Evolutionary conservation across 2,797 vertebrate species (phyloP), one percentile per base, ranked within the genome.

Genomic region (Alosa sapidissima): DNA sequence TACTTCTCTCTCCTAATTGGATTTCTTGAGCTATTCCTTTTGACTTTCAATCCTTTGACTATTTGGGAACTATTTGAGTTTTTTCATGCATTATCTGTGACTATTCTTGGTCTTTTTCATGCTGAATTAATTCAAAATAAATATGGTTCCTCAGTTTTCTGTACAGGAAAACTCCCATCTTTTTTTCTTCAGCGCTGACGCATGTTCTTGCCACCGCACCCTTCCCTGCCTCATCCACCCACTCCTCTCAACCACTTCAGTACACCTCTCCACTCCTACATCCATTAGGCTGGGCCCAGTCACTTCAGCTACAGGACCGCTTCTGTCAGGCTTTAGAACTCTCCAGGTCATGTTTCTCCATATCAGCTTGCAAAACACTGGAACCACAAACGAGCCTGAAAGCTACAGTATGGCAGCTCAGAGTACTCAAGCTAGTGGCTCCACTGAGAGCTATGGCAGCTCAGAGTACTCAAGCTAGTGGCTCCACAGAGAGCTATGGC

Each of bases 1-100:
- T 1, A 0, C 6, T 21, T 47, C 36, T 78, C 72, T 47, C 49
- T 85, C 49, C 81, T 83, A 75, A 83, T 55, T 86, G 52, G 68
- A 81, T 83, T 83, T 82, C 72, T 49, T 54, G n/a, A 58, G 72
- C 19, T 19, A 28, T 14, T 45, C 51, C 28, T 45, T 47, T 14
- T 51, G 13, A 24, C 49, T 49, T 68, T 1, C 48, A 48, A 45
- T 83, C 11, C 58, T 49, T n/a, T 68, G 65, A 75, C 68, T 75
- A 41, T 47, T 68, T 84, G 24, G 68, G 24, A 48, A 49, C 19
- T 55, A 83, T 55, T 83, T 83, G 49, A 3, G 21, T 55, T 48
- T n/a, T 51, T 85, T 72, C 3, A 16, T 72, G 65, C 65, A 72
- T 72, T 41, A 72, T 36, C 11, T 41, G 24, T 62, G 55, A 21